Conservation (phyloP, 2,113 vertebrate genomes). For the Elgaria multicarinata region DNA sequence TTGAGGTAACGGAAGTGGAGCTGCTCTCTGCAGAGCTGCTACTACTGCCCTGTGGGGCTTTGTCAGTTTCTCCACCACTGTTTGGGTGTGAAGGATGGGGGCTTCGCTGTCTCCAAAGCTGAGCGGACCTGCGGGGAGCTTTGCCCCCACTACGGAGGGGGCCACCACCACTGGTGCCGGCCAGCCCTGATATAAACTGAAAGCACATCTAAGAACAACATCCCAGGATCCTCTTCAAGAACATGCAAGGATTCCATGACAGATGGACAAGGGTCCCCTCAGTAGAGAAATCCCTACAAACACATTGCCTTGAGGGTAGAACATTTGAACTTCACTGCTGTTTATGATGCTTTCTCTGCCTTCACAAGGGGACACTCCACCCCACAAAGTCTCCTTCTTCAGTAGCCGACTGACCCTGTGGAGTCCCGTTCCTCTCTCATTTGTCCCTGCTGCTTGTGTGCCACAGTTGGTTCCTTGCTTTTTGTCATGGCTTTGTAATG, state of each 20-base stretch:
- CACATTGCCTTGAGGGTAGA: not conserved
- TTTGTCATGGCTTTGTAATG: constrained; percentile 32
- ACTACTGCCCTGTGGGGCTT: too few species aligned
- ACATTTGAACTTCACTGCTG: not conserved
- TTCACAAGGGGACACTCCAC: not conserved
- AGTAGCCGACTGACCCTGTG: constrained; percentile 6
- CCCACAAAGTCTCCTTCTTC: not conserved
- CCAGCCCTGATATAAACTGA: not conserved
- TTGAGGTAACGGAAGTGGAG: not conserved
- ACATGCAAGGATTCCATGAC: not conserved
- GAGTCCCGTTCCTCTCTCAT: not conserved
- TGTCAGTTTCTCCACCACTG: not conserved
- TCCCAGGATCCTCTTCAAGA: not conserved
- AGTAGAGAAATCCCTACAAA: not conserved
- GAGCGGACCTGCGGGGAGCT: not conserved
- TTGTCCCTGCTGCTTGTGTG: constrained; percentile 1
- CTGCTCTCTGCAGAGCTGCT: too few species aligned
- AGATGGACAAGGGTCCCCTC: not conserved
- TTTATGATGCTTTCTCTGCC: not conserved
- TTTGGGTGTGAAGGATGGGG: too few species aligned
- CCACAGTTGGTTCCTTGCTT: constrained; percentile 49
- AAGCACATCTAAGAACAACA: not conserved
- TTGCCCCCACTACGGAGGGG: not conserved
- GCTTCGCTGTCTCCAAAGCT: not conserved
- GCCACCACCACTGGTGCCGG: not conserved